Conservation (phyloP, 2,113 vertebrate species). For the Epinephelus fuscoguttatus region DNA sequence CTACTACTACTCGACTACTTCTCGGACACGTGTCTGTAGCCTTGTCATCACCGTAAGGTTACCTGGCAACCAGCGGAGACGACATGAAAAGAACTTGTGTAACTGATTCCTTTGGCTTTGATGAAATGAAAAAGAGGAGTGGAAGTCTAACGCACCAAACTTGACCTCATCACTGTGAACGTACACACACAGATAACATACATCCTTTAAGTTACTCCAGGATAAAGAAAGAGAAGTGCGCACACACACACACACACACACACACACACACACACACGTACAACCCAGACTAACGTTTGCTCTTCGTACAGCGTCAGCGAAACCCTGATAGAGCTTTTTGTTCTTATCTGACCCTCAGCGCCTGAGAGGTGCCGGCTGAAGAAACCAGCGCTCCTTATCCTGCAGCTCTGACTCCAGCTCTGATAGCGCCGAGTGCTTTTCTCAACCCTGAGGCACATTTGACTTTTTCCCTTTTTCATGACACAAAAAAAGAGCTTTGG, state of each 20-base stretch:
- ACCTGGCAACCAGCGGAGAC: neutral
- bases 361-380: slow-evolving; percentile 54
- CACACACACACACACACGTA: neutral
- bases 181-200: neutral
- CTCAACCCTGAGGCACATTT: neutral
- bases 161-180: no score
- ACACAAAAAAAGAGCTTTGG: neutral
- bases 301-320: slow-evolving; percentile 54
- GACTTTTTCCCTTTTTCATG: neutral
- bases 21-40: no score
- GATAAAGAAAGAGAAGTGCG: neutral
- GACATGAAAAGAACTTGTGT: neutral
- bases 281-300: slow-evolving; percentile 2
- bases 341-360: slow-evolving; percentile 60
- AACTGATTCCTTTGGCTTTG: neutral
- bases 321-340: slow-evolving; percentile 28
- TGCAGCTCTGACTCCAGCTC: slow-evolving; percentile 28
- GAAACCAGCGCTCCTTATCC: slow-evolving; percentile 67
- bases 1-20: no score
- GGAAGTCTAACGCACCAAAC: neutral
- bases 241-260: neutral
- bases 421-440: slow-evolving; percentile 13
- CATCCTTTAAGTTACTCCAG: neutral
- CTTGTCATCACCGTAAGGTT: no score
- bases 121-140: neutral